Percentiles rank a stretch among this genome's conserved stretches.
phyloP scores from a whole-genome alignment of 2,797 vertebrate genomes.

The Phaenicophaeus curvirostris region DNA sequence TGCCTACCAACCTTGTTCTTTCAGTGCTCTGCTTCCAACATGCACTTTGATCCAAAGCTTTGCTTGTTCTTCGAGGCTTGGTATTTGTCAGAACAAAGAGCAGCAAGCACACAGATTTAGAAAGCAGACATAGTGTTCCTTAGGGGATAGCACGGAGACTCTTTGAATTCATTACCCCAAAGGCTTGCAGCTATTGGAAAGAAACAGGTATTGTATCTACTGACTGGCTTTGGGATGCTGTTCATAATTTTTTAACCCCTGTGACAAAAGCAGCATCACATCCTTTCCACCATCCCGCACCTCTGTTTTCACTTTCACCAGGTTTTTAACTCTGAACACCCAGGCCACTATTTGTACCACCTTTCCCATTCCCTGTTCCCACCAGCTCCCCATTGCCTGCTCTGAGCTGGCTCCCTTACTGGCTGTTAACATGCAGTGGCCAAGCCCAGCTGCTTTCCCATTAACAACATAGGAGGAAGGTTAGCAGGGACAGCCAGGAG shows the following conservation, averaged over 20 bases:
- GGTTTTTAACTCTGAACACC: not conserved
- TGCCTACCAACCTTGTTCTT: not conserved
- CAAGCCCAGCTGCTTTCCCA: conserved; percentile 11
- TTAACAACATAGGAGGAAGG: conserved; percentile 12
- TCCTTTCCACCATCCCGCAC: not conserved
- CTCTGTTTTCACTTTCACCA: not conserved
- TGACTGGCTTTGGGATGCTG: not conserved
- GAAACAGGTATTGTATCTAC: not conserved
- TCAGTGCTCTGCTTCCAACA: not conserved
- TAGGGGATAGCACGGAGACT: not conserved
- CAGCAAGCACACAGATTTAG: not conserved
- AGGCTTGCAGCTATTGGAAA: conserved; percentile 14
- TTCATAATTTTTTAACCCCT: not conserved
- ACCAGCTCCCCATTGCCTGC: not conserved
- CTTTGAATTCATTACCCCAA: conserved; percentile 25
- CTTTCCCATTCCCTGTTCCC: not conserved
- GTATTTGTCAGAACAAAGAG: conserved; percentile 57
- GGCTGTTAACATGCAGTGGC: not conserved
- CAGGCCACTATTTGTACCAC: not conserved
- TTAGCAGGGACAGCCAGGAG: conserved; percentile 26
- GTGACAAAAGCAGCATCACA: not conserved
- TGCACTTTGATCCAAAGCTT: not conserved
- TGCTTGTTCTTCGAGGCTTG: conserved; percentile 16
- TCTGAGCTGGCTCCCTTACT: not conserved
- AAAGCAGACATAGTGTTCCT: conserved; percentile 20